Base-by-base conservation (phyloP, 1,140 invertebrate species). In the Anadara kagoshimensis region DNA sequence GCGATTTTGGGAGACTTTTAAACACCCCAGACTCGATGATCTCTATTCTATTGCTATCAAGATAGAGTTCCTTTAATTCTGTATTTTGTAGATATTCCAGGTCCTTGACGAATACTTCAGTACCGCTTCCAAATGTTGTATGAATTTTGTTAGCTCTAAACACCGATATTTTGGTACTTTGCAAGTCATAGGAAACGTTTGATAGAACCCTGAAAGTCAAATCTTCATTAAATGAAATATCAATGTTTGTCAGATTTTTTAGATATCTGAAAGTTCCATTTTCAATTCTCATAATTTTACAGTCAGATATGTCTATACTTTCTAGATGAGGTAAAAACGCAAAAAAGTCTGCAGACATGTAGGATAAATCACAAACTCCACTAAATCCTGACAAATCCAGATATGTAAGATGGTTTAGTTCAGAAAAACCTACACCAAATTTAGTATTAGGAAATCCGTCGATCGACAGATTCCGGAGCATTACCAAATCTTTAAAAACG, bases 1-100 rank as follows among this genome's bases (percentile, higher is more conserved):
- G 16, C 0, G 66, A 47, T 8, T 64, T 47, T 1, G 73, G 73
- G 10, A 75, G 8, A 7, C n/a, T 12, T 10, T n/a, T 10, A 18
- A 75, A 44, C 0, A 45, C 53, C 7, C 53, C 73, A 0, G 14
- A 36, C 20, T 69, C 44, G 1, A 75, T 20, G 0, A 69, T 22
- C 22, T 65, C 51, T 11, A 75, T 22, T 41, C 67, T 57, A 53
- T 75, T 75, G 22, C 73, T 75, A 44, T 69, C 66, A 14, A 75
- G 0, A 22, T 75, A 44, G 12, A 75, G 20, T 29, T 75, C 65
- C 26, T 26, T 47, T 2, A 75, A 41, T 20, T 47, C 24, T 10
- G 73, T 75, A n/a, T 65, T 22, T 14, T 65, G 20, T 8, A 69
- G 29, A 14, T 57, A 18, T 58, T 43, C 36, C 10, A 69, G 20